phyloP scores from a whole-genome alignment of 2,888 invertebrate genomes.

The Orchestes rusci region DNA sequence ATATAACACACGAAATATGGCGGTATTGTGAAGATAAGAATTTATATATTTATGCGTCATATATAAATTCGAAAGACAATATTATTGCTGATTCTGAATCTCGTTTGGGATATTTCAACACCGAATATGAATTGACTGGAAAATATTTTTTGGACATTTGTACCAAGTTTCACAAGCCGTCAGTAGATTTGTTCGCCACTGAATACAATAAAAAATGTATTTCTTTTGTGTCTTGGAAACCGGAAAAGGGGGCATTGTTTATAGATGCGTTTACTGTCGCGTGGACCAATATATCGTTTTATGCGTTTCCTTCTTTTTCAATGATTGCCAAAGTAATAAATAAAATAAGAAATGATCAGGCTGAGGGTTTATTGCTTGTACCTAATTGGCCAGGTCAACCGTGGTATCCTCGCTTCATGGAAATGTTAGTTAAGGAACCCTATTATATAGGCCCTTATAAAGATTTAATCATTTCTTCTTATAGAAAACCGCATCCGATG shows the following conservation, averaged over 20 bases:
- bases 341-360: slow-evolving; percentile 9
- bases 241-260: slow-evolving; percentile 23
- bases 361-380: background rate
- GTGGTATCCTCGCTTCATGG: background rate
- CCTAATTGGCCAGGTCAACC: background rate
- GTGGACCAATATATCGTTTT: slow-evolving; percentile 19
- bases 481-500: slow-evolving; percentile 16
- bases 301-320: slow-evolving; percentile 32
- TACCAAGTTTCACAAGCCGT: slow-evolving; percentile 6
- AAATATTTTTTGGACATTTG: no score
- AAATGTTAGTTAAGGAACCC: background rate
- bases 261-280: slow-evolving; percentile 30
- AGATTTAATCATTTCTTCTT: slow-evolving; percentile 7
- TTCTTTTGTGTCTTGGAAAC: slow-evolving; percentile 28
- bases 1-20: slow-evolving; percentile 29
- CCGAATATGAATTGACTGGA: slow-evolving; percentile 18
- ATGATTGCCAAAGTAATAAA: slow-evolving; percentile 27
- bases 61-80: slow-evolving; percentile 21
- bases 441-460: background rate
- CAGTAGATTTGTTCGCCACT: slow-evolving; percentile 18
- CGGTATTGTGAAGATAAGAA: slow-evolving; percentile 27
- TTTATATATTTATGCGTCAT: slow-evolving; percentile 25
- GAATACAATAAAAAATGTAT: slow-evolving; percentile 27
- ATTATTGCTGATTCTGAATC: slow-evolving; percentile 18
- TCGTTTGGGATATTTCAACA: slow-evolving; percentile 5